Percentiles rank a stretch among this genome's conserved stretches.
Conservation (phyloP, 2,113 vertebrate species). For the Megaceryle torquata region DNA sequence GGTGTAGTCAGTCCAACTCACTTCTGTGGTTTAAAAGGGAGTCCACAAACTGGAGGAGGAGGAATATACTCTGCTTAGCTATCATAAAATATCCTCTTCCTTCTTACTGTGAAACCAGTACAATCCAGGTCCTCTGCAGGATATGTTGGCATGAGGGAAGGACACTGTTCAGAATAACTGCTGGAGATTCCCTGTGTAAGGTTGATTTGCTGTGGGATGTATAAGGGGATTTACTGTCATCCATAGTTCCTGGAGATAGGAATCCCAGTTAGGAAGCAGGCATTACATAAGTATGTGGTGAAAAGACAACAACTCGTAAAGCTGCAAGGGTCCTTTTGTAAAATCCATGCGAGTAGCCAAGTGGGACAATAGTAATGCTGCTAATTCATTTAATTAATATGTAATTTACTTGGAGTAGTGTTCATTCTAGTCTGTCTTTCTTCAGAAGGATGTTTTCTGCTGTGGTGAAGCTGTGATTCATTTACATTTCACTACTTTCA, state of each 20-base stretch:
- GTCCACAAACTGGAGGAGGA: background rate
- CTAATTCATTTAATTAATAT: slow-evolving; percentile 70
- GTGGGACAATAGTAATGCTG: slow-evolving; percentile 53
- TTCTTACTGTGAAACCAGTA: background rate
- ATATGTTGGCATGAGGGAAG: background rate
- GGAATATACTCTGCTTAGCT: background rate
- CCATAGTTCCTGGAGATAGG: background rate
- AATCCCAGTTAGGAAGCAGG: slow-evolving; percentile 13
- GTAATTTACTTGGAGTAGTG: slow-evolving; percentile 55
- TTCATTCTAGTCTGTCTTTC: slow-evolving; percentile 53
- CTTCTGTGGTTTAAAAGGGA: background rate
- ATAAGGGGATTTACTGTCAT: background rate
- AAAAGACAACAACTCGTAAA: slow-evolving; percentile 35
- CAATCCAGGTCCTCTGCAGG: background rate
- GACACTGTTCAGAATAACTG: background rate
- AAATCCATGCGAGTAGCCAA: slow-evolving; percentile 38
- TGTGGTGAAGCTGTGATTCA: slow-evolving; percentile 62
- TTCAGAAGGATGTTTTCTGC: slow-evolving; percentile 64
- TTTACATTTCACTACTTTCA: slow-evolving; percentile 64
- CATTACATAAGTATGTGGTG: background rate
- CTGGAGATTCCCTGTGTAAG: background rate
- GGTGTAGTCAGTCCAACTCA: rapidly evolving
- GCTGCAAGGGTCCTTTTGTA: slow-evolving; percentile 33
- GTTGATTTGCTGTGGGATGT: background rate
- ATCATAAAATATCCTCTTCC: background rate